These are phyloP conservation scores for Meles meles DNA, from an alignment of 2,113 vertebrate genomes.

Conservation along the genomic window DNA sequence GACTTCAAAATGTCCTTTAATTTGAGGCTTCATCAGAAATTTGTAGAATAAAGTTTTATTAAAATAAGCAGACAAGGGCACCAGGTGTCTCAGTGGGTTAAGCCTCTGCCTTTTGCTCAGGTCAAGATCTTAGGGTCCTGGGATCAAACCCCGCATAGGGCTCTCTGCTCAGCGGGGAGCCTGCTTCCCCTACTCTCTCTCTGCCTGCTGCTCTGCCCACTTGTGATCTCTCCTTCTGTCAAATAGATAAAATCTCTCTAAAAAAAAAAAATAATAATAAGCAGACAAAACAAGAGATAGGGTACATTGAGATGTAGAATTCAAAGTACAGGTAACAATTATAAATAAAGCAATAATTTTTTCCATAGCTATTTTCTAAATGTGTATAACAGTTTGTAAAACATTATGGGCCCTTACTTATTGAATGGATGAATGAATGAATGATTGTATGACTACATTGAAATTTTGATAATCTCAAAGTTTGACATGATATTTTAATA, in stretches of 20 bases:
- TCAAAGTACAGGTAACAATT: background rate
- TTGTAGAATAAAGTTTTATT: background rate
- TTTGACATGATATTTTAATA: background rate
- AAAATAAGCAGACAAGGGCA: background rate
- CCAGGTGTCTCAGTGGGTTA: too few species aligned
- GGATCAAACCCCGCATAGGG: too few species aligned
- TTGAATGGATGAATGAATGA: background rate
- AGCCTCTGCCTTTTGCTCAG: too few species aligned
- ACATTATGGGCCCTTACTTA: background rate
- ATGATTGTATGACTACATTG: background rate
- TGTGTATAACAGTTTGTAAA: background rate
- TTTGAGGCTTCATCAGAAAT: background rate
- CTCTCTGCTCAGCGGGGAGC: too few species aligned
- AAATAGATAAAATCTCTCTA: too few species aligned
- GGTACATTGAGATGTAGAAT: background rate
- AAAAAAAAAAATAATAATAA: too few species aligned
- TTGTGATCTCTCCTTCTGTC: too few species aligned
- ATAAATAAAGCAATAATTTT: background rate
- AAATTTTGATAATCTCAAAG: background rate
- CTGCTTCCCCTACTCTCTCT: too few species aligned
- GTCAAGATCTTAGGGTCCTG: too few species aligned
- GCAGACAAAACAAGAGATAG: background rate
- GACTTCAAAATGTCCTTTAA: slow-evolving; percentile 31
- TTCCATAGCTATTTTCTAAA: background rate
- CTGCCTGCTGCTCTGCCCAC: too few species aligned